Conservation (phyloP, 2,113 vertebrate species). For the Leptodactylus fuscus region DNA sequence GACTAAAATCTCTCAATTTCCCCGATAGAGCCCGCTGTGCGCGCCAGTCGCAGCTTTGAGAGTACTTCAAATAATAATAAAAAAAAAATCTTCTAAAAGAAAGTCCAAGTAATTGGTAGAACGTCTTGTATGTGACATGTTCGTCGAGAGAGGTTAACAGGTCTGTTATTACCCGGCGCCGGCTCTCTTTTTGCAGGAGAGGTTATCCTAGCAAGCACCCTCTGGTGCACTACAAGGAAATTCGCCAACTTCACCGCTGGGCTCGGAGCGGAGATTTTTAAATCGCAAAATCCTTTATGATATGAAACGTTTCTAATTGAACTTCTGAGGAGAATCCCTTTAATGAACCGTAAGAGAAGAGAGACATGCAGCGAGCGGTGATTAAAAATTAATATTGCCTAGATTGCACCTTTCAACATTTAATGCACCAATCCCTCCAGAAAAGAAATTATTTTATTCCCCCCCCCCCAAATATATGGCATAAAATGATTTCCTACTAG, state of each 20-base stretch:
- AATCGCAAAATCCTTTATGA: slow-evolving; percentile 18
- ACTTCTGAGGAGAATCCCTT: slow-evolving; percentile 64
- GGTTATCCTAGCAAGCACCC: background rate
- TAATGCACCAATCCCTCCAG: slow-evolving; percentile 43
- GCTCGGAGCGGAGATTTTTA: background rate
- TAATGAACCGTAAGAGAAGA: slow-evolving; percentile 66
- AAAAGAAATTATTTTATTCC: slow-evolving; percentile 13
- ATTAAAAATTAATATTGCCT: slow-evolving; percentile 64
- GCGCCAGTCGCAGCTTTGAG: background rate
- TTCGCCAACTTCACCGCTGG: background rate
- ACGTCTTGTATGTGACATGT: background rate
- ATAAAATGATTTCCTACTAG: slow-evolving; percentile 4
- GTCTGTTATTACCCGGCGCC: background rate
- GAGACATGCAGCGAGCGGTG: slow-evolving; percentile 62
- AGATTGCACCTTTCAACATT: slow-evolving; percentile 61
- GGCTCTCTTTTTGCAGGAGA: background rate
- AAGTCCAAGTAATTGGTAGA: slow-evolving; percentile 21
- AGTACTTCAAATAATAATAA: slow-evolving; percentile 19
- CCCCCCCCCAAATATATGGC: slow-evolving; percentile 16
- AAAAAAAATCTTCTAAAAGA: slow-evolving; percentile 5
- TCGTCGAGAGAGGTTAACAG: background rate
- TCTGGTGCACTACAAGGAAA: slow-evolving; percentile 17
- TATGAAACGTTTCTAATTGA: slow-evolving; percentile 64
- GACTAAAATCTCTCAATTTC: background rate
- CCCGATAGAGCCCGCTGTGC: background rate